Percentiles rank a stretch among this genome's conserved stretches.
Evolutionary conservation across 35 echinoderm and acorn worm genomes (phyloP).

Genomic region (Apostichopus californicus): DNA sequence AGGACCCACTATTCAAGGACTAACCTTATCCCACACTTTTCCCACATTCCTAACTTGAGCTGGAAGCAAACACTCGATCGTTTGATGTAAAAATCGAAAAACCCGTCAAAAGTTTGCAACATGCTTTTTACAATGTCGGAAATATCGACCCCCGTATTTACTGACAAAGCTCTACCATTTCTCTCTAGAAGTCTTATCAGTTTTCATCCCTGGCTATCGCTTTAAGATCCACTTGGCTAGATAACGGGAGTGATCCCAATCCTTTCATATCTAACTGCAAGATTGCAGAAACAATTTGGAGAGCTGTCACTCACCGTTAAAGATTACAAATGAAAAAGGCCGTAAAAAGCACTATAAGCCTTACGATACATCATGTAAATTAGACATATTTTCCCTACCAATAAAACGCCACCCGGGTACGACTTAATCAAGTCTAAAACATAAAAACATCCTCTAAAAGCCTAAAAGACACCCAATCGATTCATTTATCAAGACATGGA

Average conservation of each 20-base stretch:
- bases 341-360: slow-evolving; percentile 36
- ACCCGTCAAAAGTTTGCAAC: too few species aligned
- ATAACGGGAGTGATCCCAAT: background rate
- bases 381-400: slow-evolving; percentile 47
- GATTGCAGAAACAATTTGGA: slow-evolving; percentile 49
- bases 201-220: slow-evolving; percentile 5
- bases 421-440: slow-evolving; percentile 55
- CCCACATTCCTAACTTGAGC: too few species aligned
- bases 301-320: slow-evolving; percentile 39
- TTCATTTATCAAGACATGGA: slow-evolving; percentile 46
- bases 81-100: too few species aligned
- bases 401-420: slow-evolving; percentile 42
- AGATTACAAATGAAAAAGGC: slow-evolving; percentile 50
- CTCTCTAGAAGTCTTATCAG: background rate
- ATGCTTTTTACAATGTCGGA: too few species aligned
- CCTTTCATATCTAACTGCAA: slow-evolving; percentile 10
- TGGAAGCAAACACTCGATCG: too few species aligned
- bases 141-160: too few species aligned
- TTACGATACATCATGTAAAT: slow-evolving; percentile 51
- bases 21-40: too few species aligned
- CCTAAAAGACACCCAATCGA: slow-evolving; percentile 52
- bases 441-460: slow-evolving; percentile 53
- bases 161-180: too few species aligned
- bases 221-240: slow-evolving; percentile 35
- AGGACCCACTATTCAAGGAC: too few species aligned